These are phyloP conservation scores for Liparis tanakae DNA, from an alignment of 2,797 vertebrate genomes.

Conservation along the genomic window DNA sequence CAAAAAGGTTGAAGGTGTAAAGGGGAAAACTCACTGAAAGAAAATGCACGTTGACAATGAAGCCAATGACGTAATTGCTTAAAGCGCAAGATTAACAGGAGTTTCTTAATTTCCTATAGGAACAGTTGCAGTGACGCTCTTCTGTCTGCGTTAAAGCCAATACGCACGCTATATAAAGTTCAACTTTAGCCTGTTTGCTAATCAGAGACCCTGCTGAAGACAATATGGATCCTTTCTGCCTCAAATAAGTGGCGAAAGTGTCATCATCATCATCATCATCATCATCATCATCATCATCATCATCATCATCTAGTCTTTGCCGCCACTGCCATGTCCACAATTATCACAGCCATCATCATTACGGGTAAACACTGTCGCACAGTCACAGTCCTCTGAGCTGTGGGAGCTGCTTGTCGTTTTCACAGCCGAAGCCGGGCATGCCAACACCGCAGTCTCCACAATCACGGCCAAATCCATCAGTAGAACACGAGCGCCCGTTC, in stretches of 20 bases:
- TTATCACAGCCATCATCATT: slow-evolving; percentile 60
- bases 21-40: not conserved
- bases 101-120: not conserved
- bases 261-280: slow-evolving; percentile 33
- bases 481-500: slow-evolving; percentile 20
- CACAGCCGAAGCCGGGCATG: slow-evolving; percentile 19
- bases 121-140: not conserved
- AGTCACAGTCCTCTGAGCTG: slow-evolving; percentile 36
- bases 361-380: slow-evolving; percentile 36
- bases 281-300: slow-evolving; percentile 42
- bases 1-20: not conserved
- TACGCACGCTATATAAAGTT: slow-evolving; percentile 31
- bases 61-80: not conserved
- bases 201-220: slow-evolving; percentile 46
- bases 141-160: slow-evolving; percentile 29
- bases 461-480: slow-evolving; percentile 29
- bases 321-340: slow-evolving; percentile 47
- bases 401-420: slow-evolving; percentile 36
- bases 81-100: not conserved
- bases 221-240: slow-evolving; percentile 44
- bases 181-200: slow-evolving; percentile 49
- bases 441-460: slow-evolving; percentile 28
- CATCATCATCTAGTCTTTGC: slow-evolving; percentile 52
- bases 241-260: slow-evolving; percentile 60
- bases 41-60: not conserved